phyloP scores from a whole-genome alignment of 2,888 invertebrate species.

The Lasioglossum figueresi region DNA sequence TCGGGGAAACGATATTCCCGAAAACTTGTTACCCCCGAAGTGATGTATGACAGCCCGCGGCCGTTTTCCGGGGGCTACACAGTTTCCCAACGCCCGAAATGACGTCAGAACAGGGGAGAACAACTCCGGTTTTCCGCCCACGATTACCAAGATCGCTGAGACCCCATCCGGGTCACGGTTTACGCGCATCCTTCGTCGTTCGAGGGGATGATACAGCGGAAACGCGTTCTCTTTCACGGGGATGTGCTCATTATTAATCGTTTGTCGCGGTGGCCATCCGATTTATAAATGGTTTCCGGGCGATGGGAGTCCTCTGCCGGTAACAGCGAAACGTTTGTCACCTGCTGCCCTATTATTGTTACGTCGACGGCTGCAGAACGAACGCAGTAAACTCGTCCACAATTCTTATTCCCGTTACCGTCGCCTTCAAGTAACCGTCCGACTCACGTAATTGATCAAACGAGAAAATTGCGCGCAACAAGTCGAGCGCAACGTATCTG shows the following conservation, averaged over 20 bases:
- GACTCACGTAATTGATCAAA: neutral
- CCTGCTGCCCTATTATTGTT: constrained; percentile 4
- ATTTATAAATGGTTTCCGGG: constrained; percentile 19
- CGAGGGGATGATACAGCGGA: neutral
- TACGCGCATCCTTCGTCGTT: neutral
- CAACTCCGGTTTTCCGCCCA: neutral
- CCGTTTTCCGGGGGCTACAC: neutral
- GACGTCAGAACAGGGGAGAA: neutral
- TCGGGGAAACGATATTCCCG: neutral
- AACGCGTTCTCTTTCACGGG: constrained; percentile 4
- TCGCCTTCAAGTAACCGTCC: neutral
- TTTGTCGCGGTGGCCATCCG: neutral
- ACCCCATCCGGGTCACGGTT: constrained; percentile 5
- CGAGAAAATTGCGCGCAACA: neutral
- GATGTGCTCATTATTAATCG: constrained; percentile 31
- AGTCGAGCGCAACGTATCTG: neutral
- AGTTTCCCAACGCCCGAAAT: neutral
- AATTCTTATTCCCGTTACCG: neutral
- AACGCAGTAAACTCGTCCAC: neutral
- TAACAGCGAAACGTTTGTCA: neutral
- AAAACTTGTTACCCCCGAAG: neutral
- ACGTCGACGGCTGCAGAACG: neutral
- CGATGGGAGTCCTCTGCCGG: neutral
- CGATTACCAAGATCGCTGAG: neutral
- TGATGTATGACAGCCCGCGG: constrained; percentile 4